Percentiles rank a stretch among this genome's conserved stretches.
These are phyloP conservation scores for Deroplatys truncata DNA, from an alignment of 2,888 invertebrate genomes.

Conservation along the genomic window DNA sequence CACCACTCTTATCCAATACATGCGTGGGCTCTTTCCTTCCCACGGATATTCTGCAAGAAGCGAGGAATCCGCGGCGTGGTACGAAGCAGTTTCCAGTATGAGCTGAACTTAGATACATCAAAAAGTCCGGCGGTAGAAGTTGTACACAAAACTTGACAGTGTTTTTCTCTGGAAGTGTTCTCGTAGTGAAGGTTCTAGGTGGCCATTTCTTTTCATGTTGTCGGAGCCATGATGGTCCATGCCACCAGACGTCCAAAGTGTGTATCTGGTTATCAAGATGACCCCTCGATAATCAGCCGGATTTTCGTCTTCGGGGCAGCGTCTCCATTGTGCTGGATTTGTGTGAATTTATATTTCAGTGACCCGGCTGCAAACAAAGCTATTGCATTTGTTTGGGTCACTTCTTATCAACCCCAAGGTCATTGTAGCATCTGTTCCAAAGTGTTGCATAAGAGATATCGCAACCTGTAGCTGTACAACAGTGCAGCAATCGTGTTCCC, in stretches of 20 bases:
- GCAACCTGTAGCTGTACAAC: too few species aligned
- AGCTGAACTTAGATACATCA: neutral
- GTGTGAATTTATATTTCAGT: neutral
- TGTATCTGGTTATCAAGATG: neutral
- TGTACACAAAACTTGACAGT: too few species aligned
- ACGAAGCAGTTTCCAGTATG: neutral
- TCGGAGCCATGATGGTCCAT: neutral
- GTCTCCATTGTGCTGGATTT: neutral
- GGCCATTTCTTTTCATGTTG: too few species aligned
- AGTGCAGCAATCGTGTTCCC: too few species aligned
- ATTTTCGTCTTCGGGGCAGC: neutral
- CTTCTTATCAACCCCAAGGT: neutral
- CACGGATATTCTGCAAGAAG: neutral
- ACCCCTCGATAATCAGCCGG: neutral
- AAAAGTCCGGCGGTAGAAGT: too few species aligned
- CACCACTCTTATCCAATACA: neutral
- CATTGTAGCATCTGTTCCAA: too few species aligned
- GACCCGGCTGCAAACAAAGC: neutral
- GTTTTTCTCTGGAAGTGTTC: too few species aligned
- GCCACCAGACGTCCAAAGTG: neutral
- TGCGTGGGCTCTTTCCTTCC: neutral
- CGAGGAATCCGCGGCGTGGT: neutral
- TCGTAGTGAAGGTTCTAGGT: too few species aligned
- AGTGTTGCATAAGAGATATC: too few species aligned
- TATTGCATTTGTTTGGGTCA: neutral